These are phyloP conservation scores for Lasioglossum baleicum DNA, from an alignment of 1,140 invertebrate species.

Conservation along the genomic window DNA sequence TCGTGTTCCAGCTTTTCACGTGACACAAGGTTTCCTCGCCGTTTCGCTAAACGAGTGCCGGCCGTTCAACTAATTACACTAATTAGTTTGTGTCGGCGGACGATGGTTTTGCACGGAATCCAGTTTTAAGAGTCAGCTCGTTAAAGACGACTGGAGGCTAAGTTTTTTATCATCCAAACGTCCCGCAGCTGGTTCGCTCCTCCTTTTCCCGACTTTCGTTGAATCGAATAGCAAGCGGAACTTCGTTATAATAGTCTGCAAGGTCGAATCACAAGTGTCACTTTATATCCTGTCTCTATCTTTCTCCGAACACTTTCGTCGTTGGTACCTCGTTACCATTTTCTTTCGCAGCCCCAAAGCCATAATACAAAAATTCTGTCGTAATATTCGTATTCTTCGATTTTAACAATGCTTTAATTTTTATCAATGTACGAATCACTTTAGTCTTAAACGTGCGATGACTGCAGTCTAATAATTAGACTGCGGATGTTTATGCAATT, in stretches of 20 bases:
- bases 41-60: slow-evolving; percentile 9
- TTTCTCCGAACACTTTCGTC: no score
- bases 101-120: slow-evolving; percentile 21
- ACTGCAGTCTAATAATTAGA: no score
- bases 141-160: slow-evolving; percentile 11
- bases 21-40: background rate
- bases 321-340: background rate
- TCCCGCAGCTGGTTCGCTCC: background rate
- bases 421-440: no score
- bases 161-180: slow-evolving; percentile 10
- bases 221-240: background rate
- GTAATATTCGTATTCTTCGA: no score
- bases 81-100: slow-evolving; percentile 35
- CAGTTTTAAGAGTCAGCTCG: slow-evolving; percentile 16
- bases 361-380: no score
- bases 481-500: no score
- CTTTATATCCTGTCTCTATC: background rate
- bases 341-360: no score
- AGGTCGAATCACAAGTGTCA: background rate
- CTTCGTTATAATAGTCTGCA: background rate
- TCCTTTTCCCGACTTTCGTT: background rate
- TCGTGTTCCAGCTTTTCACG: background rate
- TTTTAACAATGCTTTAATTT: no score
- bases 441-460: no score
- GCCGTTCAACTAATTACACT: slow-evolving; percentile 33